Conservation (phyloP, 2,797 vertebrate species). For the Mionectes olivaceus region DNA sequence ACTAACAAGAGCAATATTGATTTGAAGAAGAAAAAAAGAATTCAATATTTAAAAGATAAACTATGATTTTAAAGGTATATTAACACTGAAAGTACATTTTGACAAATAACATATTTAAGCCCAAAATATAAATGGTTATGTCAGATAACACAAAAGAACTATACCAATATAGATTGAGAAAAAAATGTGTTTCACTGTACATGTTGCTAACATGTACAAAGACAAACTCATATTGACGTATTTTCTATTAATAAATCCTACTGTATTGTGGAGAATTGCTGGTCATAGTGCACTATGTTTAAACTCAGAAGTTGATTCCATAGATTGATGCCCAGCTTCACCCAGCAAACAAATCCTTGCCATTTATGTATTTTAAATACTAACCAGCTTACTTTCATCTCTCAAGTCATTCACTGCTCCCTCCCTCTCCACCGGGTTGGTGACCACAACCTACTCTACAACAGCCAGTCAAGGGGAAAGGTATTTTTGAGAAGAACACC, state of each 20-base stretch:
- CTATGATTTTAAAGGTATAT: constrained; percentile 58
- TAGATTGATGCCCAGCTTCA: neutral
- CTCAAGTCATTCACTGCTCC: neutral
- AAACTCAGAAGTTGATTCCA: neutral
- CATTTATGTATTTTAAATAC: neutral
- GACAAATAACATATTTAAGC: constrained; percentile 61
- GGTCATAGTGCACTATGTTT: constrained; percentile 61
- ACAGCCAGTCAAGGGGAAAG: neutral
- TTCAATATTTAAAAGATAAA: constrained; percentile 44
- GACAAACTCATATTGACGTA: constrained; percentile 42
- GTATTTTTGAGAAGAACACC: neutral
- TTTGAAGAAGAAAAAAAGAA: constrained; percentile 15
- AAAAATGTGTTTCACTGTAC: constrained; percentile 47
- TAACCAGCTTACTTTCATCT: neutral
- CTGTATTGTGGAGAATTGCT: constrained; percentile 51
- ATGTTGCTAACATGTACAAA: constrained; percentile 63
- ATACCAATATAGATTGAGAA: constrained; percentile 42
- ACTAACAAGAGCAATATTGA: constrained; percentile 53
- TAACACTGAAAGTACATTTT: constrained; percentile 71
- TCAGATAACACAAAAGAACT: constrained; percentile 66
- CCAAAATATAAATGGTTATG: constrained; percentile 67
- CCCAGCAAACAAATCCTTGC: neutral
- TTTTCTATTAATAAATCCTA: constrained; percentile 67
- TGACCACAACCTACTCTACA: neutral
- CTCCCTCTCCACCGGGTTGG: neutral